Percentiles rank a stretch among this genome's conserved stretches.
Evolutionary conservation across 1,140 invertebrate species (phyloP).

Genomic region (Chelonus insularis): DNA sequence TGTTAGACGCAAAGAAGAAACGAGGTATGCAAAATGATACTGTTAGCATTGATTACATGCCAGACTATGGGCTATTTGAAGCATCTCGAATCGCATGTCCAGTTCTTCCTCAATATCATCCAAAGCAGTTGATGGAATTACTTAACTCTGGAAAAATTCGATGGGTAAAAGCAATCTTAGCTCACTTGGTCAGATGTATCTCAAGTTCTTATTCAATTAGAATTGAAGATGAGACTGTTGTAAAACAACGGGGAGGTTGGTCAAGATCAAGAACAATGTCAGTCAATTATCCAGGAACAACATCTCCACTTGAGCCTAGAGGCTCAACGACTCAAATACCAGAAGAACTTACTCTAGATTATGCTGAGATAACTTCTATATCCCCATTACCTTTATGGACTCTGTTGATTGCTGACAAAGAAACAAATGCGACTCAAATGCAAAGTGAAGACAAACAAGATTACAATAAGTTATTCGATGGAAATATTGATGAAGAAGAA

Average conservation of each 20-base stretch:
- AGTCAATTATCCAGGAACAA: constrained; percentile 75
- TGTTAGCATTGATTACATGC: constrained; percentile 74
- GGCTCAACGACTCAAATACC: constrained; percentile 69
- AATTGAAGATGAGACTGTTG: constrained; percentile 67
- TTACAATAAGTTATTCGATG: constrained; percentile 86
- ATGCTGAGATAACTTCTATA: constrained; percentile 94
- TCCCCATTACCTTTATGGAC: constrained; percentile 96
- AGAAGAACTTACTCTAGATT: constrained; percentile 89
- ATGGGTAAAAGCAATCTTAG: constrained; percentile 96
- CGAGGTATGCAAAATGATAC: constrained; percentile 65
- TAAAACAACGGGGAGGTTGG: constrained; percentile 67
- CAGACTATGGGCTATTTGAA: constrained; percentile 94
- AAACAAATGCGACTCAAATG: constrained; percentile 59
- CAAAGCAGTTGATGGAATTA: constrained; percentile 98
- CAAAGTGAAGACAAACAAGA: constrained; percentile 65
- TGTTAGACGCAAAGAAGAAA: constrained; percentile 73
- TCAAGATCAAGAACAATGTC: constrained; percentile 85
- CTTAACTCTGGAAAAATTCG: constrained; percentile 97
- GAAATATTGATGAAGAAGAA: constrained; percentile 75
- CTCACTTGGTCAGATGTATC: constrained; percentile 89
- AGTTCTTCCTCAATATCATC: constrained; percentile 99
- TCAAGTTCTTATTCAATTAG: constrained; percentile 66
- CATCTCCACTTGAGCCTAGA: constrained; percentile 62
- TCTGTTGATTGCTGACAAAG: constrained; percentile 89
- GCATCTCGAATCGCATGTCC: constrained; percentile 95